Evolutionary conservation across 2,113 vertebrate species (phyloP).

Genomic region (Anthoscopus minutus): DNA sequence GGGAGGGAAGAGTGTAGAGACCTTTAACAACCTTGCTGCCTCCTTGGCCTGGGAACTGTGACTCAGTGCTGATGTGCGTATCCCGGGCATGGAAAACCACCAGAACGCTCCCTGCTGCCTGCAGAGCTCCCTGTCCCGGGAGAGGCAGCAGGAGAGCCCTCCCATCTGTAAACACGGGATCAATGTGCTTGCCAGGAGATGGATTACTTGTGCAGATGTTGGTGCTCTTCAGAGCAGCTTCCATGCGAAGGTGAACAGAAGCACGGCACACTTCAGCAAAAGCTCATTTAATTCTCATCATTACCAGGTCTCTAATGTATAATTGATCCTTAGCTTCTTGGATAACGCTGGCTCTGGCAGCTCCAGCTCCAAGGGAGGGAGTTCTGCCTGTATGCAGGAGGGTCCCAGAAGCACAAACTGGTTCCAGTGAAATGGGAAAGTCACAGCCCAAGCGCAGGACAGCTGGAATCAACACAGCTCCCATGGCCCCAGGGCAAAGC

Average conservation of each 20-base stretch:
- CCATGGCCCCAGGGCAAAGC: not conserved
- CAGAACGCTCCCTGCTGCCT: accelerated
- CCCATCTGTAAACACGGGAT: not conserved
- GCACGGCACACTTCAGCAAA: conserved; percentile 26
- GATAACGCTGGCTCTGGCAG: not conserved
- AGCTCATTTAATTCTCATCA: conserved; percentile 70
- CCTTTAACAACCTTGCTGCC: not conserved
- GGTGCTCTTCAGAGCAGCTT: conserved; percentile 53
- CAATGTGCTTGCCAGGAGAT: conserved; percentile 41
- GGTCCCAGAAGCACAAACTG: not conserved
- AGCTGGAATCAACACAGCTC: not conserved
- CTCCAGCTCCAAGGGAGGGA: not conserved
- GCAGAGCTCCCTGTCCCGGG: not conserved
- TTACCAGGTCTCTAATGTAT: conserved; percentile 60
- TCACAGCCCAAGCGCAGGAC: not conserved
- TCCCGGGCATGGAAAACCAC: not conserved
- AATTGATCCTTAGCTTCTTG: conserved; percentile 59
- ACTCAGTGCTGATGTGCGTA: not conserved
- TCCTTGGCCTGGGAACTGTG: accelerated
- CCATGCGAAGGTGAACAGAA: conserved; percentile 44
- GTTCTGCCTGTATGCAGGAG: not conserved
- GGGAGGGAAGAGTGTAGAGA: not conserved
- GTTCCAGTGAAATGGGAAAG: not conserved
- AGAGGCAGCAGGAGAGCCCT: not conserved
- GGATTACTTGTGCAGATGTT: conserved; percentile 66